These are phyloP conservation scores for Oryzias javanicus DNA, from an alignment of 2,113 vertebrate species.

Conservation along the genomic window DNA sequence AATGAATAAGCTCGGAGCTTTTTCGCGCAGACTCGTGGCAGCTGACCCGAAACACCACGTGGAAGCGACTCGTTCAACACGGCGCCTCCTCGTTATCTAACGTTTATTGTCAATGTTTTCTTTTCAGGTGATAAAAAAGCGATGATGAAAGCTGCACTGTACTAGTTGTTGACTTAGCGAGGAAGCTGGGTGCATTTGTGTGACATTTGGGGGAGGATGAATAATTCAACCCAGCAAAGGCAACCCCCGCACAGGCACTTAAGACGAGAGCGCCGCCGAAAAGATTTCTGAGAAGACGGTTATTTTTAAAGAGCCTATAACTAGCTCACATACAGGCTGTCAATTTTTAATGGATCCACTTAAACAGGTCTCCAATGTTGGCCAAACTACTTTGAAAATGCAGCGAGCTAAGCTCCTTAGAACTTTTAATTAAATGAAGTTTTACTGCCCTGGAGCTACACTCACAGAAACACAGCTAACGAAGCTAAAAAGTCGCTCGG, in stretches of 20 bases:
- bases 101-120: constrained; percentile 9
- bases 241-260: constrained; percentile 15
- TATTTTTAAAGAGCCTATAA: not conserved
- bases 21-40: constrained; percentile 45
- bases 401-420: too few species aligned
- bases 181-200: constrained; percentile 13
- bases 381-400: too few species aligned
- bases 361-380: too few species aligned
- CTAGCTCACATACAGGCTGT: not conserved
- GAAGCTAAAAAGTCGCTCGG: too few species aligned
- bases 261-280: not conserved
- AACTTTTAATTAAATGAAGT: too few species aligned
- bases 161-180: constrained; percentile 1
- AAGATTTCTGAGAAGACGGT: not conserved
- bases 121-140: not conserved
- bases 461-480: too few species aligned
- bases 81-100: constrained; percentile 15
- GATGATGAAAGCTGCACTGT: constrained; percentile 2
- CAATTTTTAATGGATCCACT: not conserved
- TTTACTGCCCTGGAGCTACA: too few species aligned
- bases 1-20: constrained; percentile 45
- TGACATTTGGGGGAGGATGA: not conserved
- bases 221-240: constrained; percentile 32
- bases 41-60: constrained; percentile 34
- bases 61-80: constrained; percentile 27